phyloP scores from a whole-genome alignment of 1,140 invertebrate genomes.

The Drosophila varians region DNA sequence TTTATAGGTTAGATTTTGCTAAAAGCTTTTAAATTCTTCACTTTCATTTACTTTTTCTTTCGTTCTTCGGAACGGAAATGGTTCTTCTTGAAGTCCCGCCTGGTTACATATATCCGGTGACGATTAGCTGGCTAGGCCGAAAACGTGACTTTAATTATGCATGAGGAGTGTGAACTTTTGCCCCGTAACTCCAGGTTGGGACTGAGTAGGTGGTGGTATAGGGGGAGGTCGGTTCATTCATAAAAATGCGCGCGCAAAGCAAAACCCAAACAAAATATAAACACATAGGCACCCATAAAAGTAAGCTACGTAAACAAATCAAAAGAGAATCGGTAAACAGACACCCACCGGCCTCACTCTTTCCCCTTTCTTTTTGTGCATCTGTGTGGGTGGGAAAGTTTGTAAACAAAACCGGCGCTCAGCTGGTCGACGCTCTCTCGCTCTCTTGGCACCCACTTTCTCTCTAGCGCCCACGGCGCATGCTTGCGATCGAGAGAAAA shows the following conservation, averaged over 20 bases:
- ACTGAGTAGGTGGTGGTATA: not conserved
- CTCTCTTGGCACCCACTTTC: conserved; percentile 17
- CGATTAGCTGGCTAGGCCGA: conserved; percentile 86
- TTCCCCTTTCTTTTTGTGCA: conserved; percentile 1
- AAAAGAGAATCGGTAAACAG: conserved; percentile 30
- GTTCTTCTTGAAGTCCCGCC: conserved; percentile 86
- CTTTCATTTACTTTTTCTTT: not conserved
- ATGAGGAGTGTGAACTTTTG: conserved; percentile 56
- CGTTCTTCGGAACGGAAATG: conserved; percentile 85
- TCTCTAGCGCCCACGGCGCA: conserved; percentile 45
- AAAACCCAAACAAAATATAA: conserved; percentile 36
- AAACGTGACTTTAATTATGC: conserved; percentile 56
- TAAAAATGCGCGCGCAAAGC: conserved; percentile 67
- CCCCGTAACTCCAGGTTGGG: conserved; percentile 11
- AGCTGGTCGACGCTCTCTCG: conserved; percentile 38
- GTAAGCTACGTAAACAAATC: conserved; percentile 70
- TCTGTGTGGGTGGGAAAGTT: conserved; percentile 40
- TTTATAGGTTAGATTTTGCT: conserved; percentile 87
- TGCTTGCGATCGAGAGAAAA: conserved; percentile 55
- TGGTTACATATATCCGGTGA: conserved; percentile 86
- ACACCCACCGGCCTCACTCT: not conserved
- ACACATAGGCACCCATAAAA: conserved; percentile 49
- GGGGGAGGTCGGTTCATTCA: conserved; percentile 54
- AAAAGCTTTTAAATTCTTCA: not conserved
- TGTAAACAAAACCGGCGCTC: conserved; percentile 60